A percentile compares a stretch with the other conserved stretches of the same genome.
Conservation (phyloP, 2,113 vertebrate genomes). For the Burhinus bistriatus region DNA sequence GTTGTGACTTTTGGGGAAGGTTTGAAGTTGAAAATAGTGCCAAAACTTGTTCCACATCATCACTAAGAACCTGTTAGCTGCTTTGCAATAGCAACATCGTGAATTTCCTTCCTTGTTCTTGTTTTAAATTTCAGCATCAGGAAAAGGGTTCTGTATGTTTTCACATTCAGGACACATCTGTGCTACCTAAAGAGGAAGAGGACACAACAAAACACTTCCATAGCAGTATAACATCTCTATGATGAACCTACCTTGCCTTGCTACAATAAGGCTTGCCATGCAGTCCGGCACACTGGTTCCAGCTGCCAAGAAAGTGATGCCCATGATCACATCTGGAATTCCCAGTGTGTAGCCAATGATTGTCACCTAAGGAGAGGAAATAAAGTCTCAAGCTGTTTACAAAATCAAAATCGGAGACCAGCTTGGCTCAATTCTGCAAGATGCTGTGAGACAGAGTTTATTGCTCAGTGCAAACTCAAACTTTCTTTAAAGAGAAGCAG, state of each 20-base stretch:
- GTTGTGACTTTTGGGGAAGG: neutral
- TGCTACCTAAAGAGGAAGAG: neutral
- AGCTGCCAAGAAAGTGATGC: slow-evolving; percentile 95
- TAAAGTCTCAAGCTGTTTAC: neutral
- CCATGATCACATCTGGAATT: slow-evolving; percentile 98
- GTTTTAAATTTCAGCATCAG: neutral
- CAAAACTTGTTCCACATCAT: neutral
- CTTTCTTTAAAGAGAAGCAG: neutral
- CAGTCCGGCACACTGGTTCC: slow-evolving; percentile 97
- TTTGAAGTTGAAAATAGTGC: neutral
- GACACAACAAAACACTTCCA: neutral
- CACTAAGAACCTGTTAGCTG: neutral
- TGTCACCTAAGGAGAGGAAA: slow-evolving; percentile 81
- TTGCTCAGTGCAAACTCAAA: neutral
- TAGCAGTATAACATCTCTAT: slow-evolving; percentile 37
- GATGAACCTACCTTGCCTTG: slow-evolving; percentile 86
- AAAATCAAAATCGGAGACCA: neutral
- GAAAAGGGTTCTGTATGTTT: neutral
- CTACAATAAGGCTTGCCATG: slow-evolving; percentile 97
- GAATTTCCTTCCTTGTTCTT: neutral
- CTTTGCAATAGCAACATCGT: neutral
- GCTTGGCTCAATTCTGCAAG: neutral
- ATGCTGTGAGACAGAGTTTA: neutral
- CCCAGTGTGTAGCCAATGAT: slow-evolving; percentile 96
- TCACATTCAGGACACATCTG: neutral